Conservation (phyloP, 2,797 vertebrate genomes). For the Argentina silus region DNA sequence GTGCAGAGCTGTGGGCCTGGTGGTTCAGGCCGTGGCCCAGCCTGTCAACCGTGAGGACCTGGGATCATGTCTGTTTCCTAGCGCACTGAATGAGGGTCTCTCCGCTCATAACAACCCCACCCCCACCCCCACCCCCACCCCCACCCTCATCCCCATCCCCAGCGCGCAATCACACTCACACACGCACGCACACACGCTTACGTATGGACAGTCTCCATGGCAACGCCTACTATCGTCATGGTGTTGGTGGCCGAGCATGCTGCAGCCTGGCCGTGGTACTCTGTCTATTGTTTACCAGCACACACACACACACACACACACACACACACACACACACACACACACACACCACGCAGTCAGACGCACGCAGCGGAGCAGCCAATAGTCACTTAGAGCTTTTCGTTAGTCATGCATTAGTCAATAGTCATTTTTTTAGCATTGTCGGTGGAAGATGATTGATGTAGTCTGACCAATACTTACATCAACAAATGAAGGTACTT, state of each 20-base stretch:
- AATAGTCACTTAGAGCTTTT: not conserved
- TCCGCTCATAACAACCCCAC: constrained; percentile 56
- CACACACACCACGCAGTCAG: not conserved
- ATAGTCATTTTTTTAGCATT: not conserved
- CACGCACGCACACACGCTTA: constrained; percentile 46
- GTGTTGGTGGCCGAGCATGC: constrained; percentile 61
- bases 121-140: constrained; percentile 58
- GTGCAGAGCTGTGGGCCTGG: constrained; percentile 24
- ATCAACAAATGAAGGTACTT: no score
- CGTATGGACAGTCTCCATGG: constrained; percentile 79
- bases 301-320: not conserved
- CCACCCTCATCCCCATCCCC: constrained; percentile 62
- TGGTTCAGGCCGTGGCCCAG: constrained; percentile 19
- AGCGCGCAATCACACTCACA: constrained; percentile 6
- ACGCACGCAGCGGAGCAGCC: not conserved
- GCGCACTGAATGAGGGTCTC: constrained; percentile 55
- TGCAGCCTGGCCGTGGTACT: constrained; percentile 55
- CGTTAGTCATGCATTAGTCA: no score
- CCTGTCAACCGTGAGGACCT: constrained; percentile 36
- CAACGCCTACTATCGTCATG: constrained; percentile 71
- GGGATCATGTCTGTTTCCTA: constrained; percentile 16
- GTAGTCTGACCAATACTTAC: no score
- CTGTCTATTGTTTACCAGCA: constrained; percentile 60
- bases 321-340: not conserved
- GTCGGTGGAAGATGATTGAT: not conserved